These are phyloP conservation scores for Sebastes nivosus DNA, from an alignment of 2,797 vertebrate species.

Conservation along the genomic window DNA sequence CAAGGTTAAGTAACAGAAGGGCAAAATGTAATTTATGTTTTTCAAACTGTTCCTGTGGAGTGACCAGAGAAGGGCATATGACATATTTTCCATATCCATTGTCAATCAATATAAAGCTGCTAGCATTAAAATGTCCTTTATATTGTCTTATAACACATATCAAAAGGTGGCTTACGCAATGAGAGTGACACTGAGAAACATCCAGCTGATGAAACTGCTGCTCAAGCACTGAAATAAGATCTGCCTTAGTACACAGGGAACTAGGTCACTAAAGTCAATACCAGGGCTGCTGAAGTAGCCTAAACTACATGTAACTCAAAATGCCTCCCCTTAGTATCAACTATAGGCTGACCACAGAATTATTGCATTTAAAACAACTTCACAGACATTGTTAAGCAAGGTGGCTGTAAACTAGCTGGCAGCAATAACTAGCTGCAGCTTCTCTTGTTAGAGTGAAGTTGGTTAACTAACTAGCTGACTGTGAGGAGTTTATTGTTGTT, in stretches of 20 bases:
- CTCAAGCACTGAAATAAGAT: conserved; percentile 27
- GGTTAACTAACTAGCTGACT: background rate
- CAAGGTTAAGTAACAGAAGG: background rate
- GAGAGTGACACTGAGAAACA: background rate
- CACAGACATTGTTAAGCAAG: background rate
- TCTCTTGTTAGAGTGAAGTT: background rate
- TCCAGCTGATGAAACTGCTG: conserved; percentile 56
- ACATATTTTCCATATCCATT: background rate
- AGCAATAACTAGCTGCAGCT: background rate
- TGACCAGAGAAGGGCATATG: background rate
- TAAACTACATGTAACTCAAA: background rate
- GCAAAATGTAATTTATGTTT: background rate
- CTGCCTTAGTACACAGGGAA: background rate
- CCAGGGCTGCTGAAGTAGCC: background rate
- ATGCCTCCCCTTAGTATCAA: fast-evolving
- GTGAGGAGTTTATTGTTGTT: background rate
- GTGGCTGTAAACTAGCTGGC: background rate
- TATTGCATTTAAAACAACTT: background rate
- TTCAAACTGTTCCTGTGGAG: background rate
- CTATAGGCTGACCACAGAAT: background rate
- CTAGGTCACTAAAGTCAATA: background rate
- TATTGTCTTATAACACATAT: background rate
- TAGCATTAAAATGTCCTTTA: background rate
- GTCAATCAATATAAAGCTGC: background rate
- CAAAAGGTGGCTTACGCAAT: conserved; percentile 25